Conservation (phyloP, 2,113 vertebrate species). For the Myodes glareolus region DNA sequence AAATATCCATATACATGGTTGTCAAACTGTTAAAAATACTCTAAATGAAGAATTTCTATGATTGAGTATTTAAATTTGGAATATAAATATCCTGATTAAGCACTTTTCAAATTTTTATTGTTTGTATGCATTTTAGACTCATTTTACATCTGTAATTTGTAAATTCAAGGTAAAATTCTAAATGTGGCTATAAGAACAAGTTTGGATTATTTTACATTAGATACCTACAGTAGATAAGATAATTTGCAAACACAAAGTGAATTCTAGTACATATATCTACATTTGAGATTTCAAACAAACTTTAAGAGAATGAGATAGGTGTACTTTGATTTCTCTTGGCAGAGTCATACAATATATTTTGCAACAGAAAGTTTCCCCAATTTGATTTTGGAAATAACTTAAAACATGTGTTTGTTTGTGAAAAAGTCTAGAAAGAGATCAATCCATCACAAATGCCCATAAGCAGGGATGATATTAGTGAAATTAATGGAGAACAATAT, state of each 20-base stretch:
- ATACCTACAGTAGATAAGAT: not conserved
- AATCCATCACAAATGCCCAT: not conserved
- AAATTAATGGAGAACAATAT: not conserved
- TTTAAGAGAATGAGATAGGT: not conserved
- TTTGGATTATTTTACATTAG: not conserved
- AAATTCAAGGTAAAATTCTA: not conserved
- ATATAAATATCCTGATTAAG: not conserved
- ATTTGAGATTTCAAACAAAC: not conserved
- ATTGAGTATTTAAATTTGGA: not conserved
- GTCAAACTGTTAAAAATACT: not conserved
- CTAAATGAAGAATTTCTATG: not conserved
- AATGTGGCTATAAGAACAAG: not conserved
- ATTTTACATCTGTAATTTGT: not conserved
- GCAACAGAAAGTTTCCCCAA: not conserved
- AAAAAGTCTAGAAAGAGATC: not conserved
- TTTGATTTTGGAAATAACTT: not conserved
- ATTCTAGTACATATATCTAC: not conserved
- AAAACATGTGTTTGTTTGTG: accelerated
- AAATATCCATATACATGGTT: not conserved
- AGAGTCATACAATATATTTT: not conserved
- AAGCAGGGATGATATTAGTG: not conserved
- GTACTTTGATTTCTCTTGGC: not conserved
- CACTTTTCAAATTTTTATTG: not conserved
- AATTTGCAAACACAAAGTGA: not conserved
- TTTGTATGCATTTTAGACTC: not conserved